phyloP scores from a whole-genome alignment of 1,140 invertebrate genomes.

The Nylanderia fulva region DNA sequence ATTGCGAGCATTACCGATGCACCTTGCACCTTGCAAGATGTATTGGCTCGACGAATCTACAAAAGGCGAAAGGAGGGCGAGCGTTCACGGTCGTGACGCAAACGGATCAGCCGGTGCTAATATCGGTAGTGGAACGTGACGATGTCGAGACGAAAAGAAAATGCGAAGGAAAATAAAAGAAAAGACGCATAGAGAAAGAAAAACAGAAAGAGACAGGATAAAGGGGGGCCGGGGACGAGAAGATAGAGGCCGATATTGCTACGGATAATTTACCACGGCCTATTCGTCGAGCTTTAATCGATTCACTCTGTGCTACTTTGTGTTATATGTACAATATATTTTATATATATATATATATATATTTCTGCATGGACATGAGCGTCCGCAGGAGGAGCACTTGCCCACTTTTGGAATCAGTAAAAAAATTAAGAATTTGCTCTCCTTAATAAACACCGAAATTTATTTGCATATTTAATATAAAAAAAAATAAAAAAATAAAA shows the following conservation, averaged over 20 bases:
- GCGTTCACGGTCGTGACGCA: slow-evolving; percentile 73
- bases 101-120: slow-evolving; percentile 70
- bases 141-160: slow-evolving; percentile 62
- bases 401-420: too few relatives aligned
- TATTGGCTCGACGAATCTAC: slow-evolving; percentile 29
- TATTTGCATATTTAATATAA: too few relatives aligned
- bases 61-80: slow-evolving; percentile 68
- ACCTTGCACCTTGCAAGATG: slow-evolving; percentile 2
- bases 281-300: slow-evolving; percentile 44
- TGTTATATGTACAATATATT: slow-evolving; percentile 10
- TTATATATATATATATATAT: too few relatives aligned
- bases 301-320: slow-evolving; percentile 45
- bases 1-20: slow-evolving; percentile 4
- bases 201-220: neutral
- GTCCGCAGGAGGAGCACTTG: too few relatives aligned
- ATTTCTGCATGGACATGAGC: too few relatives aligned
- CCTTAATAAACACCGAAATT: too few relatives aligned
- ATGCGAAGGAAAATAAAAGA: slow-evolving; percentile 42
- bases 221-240: neutral
- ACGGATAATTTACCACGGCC: slow-evolving; percentile 42
- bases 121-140: slow-evolving; percentile 77
- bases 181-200: neutral
- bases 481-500: too few relatives aligned
- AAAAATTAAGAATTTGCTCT: too few relatives aligned
- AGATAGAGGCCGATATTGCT: slow-evolving; percentile 21